Percentiles rank a stretch among this genome's conserved stretches.
These are phyloP conservation scores for Athene cunicularia DNA, from an alignment of 2,113 vertebrate species.

Conservation along the genomic window DNA sequence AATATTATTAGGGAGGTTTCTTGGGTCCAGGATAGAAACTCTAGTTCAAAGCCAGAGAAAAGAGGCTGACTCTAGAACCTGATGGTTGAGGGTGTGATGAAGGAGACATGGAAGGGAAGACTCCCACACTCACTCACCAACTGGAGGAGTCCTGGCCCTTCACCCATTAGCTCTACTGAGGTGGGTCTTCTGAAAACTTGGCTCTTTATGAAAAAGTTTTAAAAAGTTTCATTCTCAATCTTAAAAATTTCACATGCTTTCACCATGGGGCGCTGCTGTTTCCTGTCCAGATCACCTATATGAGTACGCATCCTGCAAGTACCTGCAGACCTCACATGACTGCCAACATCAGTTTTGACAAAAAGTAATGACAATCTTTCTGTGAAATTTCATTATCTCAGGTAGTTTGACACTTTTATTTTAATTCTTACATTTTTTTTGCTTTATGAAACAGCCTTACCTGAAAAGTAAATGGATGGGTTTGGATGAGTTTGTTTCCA, in stretches of 20 bases:
- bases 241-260: not conserved
- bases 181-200: not conserved
- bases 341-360: not conserved
- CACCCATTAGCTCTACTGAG: not conserved
- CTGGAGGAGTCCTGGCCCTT: not conserved
- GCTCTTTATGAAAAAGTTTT: not conserved
- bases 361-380: not conserved
- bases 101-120: not conserved
- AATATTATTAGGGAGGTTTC: not conserved
- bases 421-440: not conserved
- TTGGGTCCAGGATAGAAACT: not conserved
- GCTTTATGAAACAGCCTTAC: not conserved
- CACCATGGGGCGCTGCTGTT: not conserved
- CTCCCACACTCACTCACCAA: not conserved
- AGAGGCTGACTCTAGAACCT: not conserved
- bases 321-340: not conserved
- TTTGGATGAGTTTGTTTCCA: not conserved
- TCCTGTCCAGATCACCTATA: not conserved
- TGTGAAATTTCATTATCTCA: not conserved
- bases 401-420: not conserved
- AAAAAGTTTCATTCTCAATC: not conserved
- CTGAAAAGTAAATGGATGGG: not conserved
- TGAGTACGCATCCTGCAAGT: not conserved
- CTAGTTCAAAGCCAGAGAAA: not conserved
- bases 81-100: not conserved